A percentile compares a stretch with the other conserved stretches of the same genome.
These are phyloP conservation scores for Acleris laterana DNA, from an alignment of 2,888 invertebrate genomes.

Conservation along the genomic window DNA sequence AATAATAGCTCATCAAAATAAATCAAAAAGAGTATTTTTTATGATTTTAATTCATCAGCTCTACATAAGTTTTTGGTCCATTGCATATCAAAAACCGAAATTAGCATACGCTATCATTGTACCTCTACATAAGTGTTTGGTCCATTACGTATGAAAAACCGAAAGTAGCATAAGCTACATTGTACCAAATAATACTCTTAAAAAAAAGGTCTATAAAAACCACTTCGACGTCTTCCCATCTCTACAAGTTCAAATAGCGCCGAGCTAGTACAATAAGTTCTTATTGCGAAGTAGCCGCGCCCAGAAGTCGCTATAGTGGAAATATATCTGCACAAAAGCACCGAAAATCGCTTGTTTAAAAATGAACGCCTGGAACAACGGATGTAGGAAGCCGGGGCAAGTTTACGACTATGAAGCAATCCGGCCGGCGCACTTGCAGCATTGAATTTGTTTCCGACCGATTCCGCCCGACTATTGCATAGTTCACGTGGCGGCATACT, in stretches of 20 bases:
- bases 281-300: slow-evolving; percentile 43
- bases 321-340: slow-evolving; percentile 51
- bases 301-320: slow-evolving; percentile 48
- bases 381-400: slow-evolving; percentile 61
- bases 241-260: slow-evolving; percentile 2
- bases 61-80: no score
- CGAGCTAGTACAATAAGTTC: slow-evolving; percentile 5
- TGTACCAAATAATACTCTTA: no score
- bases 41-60: no score
- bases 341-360: slow-evolving; percentile 71
- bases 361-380: slow-evolving; percentile 64
- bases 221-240: background rate
- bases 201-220: background rate
- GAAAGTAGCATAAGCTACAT: no score
- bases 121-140: no score
- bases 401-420: slow-evolving; percentile 68
- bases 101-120: no score
- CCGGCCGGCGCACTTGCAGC: slow-evolving; percentile 52
- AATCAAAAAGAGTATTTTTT: no score
- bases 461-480: slow-evolving; percentile 63
- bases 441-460: slow-evolving; percentile 69
- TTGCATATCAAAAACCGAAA: no score
- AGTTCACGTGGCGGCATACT: slow-evolving; percentile 64
- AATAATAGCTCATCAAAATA: no score
- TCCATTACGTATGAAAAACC: no score